These are phyloP conservation scores for Anagrus nilaparvatae DNA, from an alignment of 1,140 invertebrate species.

Conservation along the genomic window DNA sequence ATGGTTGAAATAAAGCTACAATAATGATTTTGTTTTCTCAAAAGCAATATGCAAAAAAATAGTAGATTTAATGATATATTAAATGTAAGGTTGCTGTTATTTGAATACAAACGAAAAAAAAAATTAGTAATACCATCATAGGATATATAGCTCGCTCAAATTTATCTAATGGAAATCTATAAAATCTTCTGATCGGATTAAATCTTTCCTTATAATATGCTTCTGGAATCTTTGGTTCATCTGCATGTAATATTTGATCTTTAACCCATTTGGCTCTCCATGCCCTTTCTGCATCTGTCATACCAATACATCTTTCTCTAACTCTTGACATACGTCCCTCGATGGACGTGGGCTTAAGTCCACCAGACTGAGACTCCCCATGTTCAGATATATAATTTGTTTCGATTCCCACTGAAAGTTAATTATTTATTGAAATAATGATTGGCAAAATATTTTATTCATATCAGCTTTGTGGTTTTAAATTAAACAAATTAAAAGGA, in stretches of 20 bases:
- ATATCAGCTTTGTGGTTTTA: too few relatives aligned
- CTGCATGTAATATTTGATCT: slow-evolving; percentile 63
- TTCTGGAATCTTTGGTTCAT: slow-evolving; percentile 59
- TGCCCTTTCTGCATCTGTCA: slow-evolving; percentile 71
- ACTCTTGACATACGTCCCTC: slow-evolving; percentile 59
- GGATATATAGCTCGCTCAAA: slow-evolving; percentile 47
- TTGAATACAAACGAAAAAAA: slow-evolving; percentile 21
- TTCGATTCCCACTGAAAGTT: slow-evolving; percentile 8
- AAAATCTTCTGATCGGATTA: slow-evolving; percentile 70
- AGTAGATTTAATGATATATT: too few relatives aligned
- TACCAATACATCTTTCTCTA: slow-evolving; percentile 68
- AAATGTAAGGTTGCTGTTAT: slow-evolving; percentile 32
- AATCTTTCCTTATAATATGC: slow-evolving; percentile 52
- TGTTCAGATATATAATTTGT: background rate
- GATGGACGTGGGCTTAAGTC: slow-evolving; percentile 61
- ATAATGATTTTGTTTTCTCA: background rate
- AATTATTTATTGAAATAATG: too few relatives aligned
- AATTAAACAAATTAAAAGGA: too few relatives aligned
- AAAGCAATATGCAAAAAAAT: too few relatives aligned
- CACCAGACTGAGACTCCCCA: slow-evolving; percentile 42
- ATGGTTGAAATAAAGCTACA: background rate
- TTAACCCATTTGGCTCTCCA: slow-evolving; percentile 75
- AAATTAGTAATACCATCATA: slow-evolving; percentile 44
- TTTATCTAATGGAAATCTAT: slow-evolving; percentile 58
- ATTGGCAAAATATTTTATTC: too few relatives aligned